Evolutionary conservation across 2,113 vertebrate genomes (phyloP).

Genomic region (Apodemus speciosus): DNA sequence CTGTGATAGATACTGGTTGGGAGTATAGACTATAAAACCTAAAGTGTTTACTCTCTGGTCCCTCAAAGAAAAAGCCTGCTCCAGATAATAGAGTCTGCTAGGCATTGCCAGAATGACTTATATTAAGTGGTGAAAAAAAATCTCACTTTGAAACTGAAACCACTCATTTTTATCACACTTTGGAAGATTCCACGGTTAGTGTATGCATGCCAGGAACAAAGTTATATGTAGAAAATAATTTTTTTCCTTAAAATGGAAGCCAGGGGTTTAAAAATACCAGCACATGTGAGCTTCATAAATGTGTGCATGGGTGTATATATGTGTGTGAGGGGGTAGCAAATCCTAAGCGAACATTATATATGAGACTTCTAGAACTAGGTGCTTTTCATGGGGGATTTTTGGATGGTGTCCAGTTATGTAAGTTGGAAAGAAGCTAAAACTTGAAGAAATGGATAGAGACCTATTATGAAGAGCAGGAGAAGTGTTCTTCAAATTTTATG

Average conservation of each 20-base stretch:
- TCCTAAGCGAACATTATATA: constrained; percentile 35
- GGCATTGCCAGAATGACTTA: constrained; percentile 53
- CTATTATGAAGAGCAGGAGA: constrained; percentile 28
- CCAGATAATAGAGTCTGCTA: constrained; percentile 44
- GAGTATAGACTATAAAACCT: neutral
- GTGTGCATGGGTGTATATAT: neutral
- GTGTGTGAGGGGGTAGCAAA: constrained; percentile 23
- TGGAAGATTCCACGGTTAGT: constrained; percentile 54
- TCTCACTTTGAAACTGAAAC: constrained; percentile 65
- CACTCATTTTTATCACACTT: constrained; percentile 60
- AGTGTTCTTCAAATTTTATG: constrained; percentile 37
- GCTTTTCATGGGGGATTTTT: constrained; percentile 31
- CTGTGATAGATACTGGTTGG: neutral
- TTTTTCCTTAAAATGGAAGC: constrained; percentile 51
- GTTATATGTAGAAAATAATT: constrained; percentile 65
- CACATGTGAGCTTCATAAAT: constrained; percentile 28
- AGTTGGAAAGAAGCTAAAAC: constrained; percentile 42
- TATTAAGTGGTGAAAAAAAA: constrained; percentile 73
- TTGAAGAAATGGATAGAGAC: constrained; percentile 50
- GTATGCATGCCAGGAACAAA: constrained; percentile 52
- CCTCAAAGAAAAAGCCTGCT: constrained; percentile 25
- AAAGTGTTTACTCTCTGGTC: constrained; percentile 41
- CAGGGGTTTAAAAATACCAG: constrained; percentile 37
- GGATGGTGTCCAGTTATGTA: constrained; percentile 42
- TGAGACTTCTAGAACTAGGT: constrained; percentile 44